Evolutionary conservation across 2,113 vertebrate species (phyloP), one percentile per base, ranked within the genome.

Genomic region (Pterocles orientalis): DNA sequence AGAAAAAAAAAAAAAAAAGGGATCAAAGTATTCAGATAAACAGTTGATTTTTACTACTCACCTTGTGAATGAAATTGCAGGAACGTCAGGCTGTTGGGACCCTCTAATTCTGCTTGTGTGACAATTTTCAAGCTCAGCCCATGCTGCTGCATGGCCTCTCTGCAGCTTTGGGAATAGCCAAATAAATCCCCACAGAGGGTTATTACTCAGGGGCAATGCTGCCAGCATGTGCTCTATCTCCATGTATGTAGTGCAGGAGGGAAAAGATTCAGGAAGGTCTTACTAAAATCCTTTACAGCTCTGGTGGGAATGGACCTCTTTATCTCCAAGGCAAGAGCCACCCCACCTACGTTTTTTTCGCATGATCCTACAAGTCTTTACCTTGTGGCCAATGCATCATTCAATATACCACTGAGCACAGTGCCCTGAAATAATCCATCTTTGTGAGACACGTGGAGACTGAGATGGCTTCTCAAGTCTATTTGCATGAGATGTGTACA

Each of bases 151-250:
- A 20, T 29, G 9, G 11, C 7, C 11, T 39, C 11, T 43, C 62
- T 60, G n/a, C 11, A 64, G 33, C 7, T 76, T 60, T 80, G 29
- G 15, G 6, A 28, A 8, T 2, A 60, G 25, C 14, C 48, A 68
- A 31, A 7, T 41, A 72, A 82, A 79, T 31, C 11, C 71, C 9
- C 14, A 13, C 0, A 3, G 25, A 31, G 7, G 1, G 2, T 28
- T 79, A 5, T 68, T 68, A 41, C 5, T 4, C 25, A 43, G 34
- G 7, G 45, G 11, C 4, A 34, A 33, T 0, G 5, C 31, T 68
- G 39, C 7, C 57, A 26, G 24, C 7, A 41, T 9, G 3, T 25
- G 10, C 9, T 54, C 25, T 31, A 2, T 47, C 18, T 18, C 26
- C 28, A 8, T 6, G 2, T 5, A 18, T 8, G 21, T 24, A 68